Base-by-base conservation (phyloP, 1,140 invertebrate genomes). In the Laodelphax striatellus region DNA sequence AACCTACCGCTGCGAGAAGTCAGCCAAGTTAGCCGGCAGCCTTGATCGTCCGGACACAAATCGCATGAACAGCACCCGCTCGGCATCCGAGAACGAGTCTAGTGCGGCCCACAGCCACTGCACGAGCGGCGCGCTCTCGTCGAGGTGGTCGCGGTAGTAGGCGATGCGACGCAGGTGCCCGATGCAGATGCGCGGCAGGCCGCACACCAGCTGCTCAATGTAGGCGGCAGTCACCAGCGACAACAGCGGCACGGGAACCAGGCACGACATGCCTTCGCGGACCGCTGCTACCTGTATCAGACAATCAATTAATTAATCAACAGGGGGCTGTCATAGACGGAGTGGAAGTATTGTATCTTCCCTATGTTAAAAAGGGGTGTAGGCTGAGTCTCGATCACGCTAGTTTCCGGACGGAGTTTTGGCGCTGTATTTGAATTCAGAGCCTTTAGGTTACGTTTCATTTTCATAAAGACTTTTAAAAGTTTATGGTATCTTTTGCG, bases 31-130 rank as follows among this genome's bases (percentile, higher is more conserved):
- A 9, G 79, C 79, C 11, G 84, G 84, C 9, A 86, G 72, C 41
- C 84, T 69, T 11, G 82, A 84, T 58, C 83, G 68, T 6, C 83
- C 83, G 17, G 81, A 85, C 1, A 86, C 83, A 73, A 86, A 86
- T 58, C 83, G 70, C 73, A 86, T 79, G 67, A 86, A 86, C 38
- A 85, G 73, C 24, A 85, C 82, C 55, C 82, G 70, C 67, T 85
- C 83, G 19, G 77, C 75, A 70, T 84, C 82, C 4, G 76, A 79
- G 68, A 86, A 85, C 31, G 70, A 72, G 66, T 84, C 81, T 53
- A 86, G 71, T 41, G 83, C 80, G 44, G 75, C 71, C 83, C 83
- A 86, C 44, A 86, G 70, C 83, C 83, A 86, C 60, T 77, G 73
- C 1, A 84, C 79, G 16, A 85, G 67, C 55, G 76, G 73, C 67